phyloP scores from a whole-genome alignment of 2,888 invertebrate species.

The Erebia palarica region DNA sequence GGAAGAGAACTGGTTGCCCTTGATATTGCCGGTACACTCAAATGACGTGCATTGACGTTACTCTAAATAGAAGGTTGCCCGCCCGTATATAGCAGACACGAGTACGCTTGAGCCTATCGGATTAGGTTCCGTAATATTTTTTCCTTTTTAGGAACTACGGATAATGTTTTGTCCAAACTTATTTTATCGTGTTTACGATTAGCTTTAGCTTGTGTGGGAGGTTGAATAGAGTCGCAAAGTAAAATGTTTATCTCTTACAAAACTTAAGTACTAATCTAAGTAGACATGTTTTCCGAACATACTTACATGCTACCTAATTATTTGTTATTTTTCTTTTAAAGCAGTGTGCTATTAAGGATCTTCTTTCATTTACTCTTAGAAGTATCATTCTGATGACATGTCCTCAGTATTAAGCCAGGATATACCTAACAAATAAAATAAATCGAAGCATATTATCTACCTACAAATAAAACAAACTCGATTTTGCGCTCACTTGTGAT shows the following conservation, averaged over 20 bases:
- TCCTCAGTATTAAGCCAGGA: too few species aligned
- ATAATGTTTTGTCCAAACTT: constrained; percentile 11
- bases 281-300: background rate
- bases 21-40: constrained; percentile 51
- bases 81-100: constrained; percentile 32
- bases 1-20: constrained; percentile 75
- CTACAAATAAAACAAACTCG: too few species aligned
- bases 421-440: too few species aligned
- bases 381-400: too few species aligned
- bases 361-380: too few species aligned
- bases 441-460: too few species aligned
- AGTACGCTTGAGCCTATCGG: constrained; percentile 24
- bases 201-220: background rate
- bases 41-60: constrained; percentile 47
- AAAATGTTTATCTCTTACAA: background rate
- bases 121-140: constrained; percentile 38
- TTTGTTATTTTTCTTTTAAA: too few species aligned
- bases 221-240: background rate
- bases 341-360: too few species aligned
- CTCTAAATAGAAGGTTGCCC: constrained; percentile 53
- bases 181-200: background rate
- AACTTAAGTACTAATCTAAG: too few species aligned
- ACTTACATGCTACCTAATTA: background rate
- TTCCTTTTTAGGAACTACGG: constrained; percentile 24
- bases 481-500: too few species aligned